A percentile compares a stretch with the other conserved stretches of the same genome.
Conservation (phyloP, 2,888 invertebrate genomes). For the Exephanes ischioxanthus region DNA sequence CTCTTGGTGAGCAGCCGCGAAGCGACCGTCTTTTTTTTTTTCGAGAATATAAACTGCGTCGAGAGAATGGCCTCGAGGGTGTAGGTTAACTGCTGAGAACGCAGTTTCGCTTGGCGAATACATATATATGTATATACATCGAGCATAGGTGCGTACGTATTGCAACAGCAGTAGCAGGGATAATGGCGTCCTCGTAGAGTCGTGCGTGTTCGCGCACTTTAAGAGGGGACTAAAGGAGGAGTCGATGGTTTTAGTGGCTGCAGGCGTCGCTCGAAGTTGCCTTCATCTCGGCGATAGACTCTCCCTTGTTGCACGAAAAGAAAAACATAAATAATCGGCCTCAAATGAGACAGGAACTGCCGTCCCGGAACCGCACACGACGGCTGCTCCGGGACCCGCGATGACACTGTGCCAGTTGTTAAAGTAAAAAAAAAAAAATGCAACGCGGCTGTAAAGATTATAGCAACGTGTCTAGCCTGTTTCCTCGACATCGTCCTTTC, state of each 20-base stretch:
- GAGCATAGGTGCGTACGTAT: conserved; percentile 36
- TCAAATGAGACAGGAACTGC: conserved; percentile 82
- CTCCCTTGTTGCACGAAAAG: conserved; percentile 76
- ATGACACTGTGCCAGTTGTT: conserved; percentile 60
- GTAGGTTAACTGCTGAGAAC: conserved; percentile 37
- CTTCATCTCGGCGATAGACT: conserved; percentile 67
- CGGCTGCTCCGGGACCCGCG: conserved; percentile 63
- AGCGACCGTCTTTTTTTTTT: conserved; percentile 47
- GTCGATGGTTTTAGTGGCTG: conserved; percentile 83
- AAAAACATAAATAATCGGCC: conserved; percentile 84
- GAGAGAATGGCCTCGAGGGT: conserved; percentile 49
- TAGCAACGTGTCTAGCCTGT: neutral
- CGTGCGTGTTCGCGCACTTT: conserved; percentile 68
- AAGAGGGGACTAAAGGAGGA: conserved; percentile 74
- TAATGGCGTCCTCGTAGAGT: conserved; percentile 64
- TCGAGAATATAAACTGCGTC: conserved; percentile 34
- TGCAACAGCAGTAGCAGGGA: conserved; percentile 48
- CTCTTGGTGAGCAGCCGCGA: conserved; percentile 41
- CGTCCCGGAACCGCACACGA: conserved; percentile 78
- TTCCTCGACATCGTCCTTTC: conserved; percentile 30
- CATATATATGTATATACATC: neutral
- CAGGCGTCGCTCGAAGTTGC: conserved; percentile 78
- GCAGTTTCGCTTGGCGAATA: conserved; percentile 41
- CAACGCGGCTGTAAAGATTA: conserved; percentile 17
- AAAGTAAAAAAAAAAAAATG: conserved; percentile 15